Evolutionary conservation across 2,797 vertebrate genomes (phyloP), one percentile per base, ranked within the genome.

Genomic region (Myotis planiceps): DNA sequence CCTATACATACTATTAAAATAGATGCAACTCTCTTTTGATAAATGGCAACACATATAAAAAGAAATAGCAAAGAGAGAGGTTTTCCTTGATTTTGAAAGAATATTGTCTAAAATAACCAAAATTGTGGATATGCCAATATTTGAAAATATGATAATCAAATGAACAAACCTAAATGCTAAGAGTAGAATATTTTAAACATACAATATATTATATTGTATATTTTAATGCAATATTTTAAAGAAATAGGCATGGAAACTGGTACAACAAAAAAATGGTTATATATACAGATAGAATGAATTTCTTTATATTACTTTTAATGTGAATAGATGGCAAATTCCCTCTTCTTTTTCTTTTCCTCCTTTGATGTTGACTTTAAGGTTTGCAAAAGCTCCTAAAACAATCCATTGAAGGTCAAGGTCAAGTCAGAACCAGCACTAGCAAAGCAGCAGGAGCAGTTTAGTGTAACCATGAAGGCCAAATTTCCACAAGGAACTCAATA

Each of bases 21-120:
- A 76, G 21, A 92, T 6, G 34, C 19, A 95, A 92, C 6, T 89
- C 32, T 18, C 4, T 39, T 49, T 84, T 92, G 13, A 15, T 82
- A 47, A 51, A 75, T 47, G 65, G 15, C 27, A 90, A 71, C 34
- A 79, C 6, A 83, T 29, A 65, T 66, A 82, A 75, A 53, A 92
- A 75, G 16, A 63, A 69, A 75, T n/a, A 16, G 8, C 21, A 86
- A 9, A 34, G n/a, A 66, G n/a, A 89, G 19, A 47, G 18, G 1
- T 2, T 86, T 42, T 91, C 63, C 18, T 96, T 19, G 27, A 55
- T 94, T 90, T 82, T 63, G 16, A 93, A 84, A 89, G 23, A 74
- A 29, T 63, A 68, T 34, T 71, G 78, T 49, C 65, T 87, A 93
- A 95, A 92, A 86, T 60, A 27, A 94, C 53, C 75, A 86, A 69